Percentiles rank a stretch among this genome's conserved stretches.
These are phyloP conservation scores for Lepidothrix coronata DNA, from an alignment of 2,113 vertebrate genomes.

Conservation along the genomic window DNA sequence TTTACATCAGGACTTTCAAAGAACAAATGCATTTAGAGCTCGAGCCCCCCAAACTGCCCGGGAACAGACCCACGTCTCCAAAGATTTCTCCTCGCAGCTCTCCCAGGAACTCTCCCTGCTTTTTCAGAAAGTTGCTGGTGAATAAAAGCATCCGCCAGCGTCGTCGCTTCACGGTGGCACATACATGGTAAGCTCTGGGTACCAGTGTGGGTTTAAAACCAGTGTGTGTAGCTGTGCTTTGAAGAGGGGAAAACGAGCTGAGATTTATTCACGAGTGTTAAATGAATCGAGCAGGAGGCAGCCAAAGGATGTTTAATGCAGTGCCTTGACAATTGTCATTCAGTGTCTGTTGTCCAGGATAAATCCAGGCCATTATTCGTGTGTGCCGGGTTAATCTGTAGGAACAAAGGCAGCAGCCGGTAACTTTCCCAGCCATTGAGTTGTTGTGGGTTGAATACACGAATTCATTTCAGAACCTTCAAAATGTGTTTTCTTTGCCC, in stretches of 20 bases:
- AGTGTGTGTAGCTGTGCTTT: not conserved
- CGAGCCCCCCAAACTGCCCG: conserved; percentile 87
- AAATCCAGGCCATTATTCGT: not conserved
- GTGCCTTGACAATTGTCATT: not conserved
- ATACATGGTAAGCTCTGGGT: conserved; percentile 89
- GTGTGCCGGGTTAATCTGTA: not conserved
- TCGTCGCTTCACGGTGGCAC: conserved; percentile 94
- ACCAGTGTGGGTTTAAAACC: not conserved
- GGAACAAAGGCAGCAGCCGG: conserved; percentile 20
- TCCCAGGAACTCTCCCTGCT: conserved; percentile 86
- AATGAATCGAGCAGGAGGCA: not conserved
- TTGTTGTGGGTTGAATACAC: not conserved
- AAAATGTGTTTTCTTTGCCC: not conserved
- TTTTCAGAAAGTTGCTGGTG: conserved; percentile 97
- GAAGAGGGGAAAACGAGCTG: not conserved
- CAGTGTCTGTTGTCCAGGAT: not conserved
- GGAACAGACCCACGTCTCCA: conserved; percentile 89
- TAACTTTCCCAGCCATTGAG: not conserved
- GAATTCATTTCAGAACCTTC: not conserved
- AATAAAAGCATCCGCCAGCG: conserved; percentile 97
- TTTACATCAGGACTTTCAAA: conserved; percentile 95
- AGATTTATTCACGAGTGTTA: not conserved
- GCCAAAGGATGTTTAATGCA: not conserved
- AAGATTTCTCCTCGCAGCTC: conserved; percentile 98
- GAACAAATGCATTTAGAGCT: conserved; percentile 98